Evolutionary conservation across 2,888 invertebrate genomes (phyloP).

Genomic region (Bursaphelenchus okinawaensis): DNA sequence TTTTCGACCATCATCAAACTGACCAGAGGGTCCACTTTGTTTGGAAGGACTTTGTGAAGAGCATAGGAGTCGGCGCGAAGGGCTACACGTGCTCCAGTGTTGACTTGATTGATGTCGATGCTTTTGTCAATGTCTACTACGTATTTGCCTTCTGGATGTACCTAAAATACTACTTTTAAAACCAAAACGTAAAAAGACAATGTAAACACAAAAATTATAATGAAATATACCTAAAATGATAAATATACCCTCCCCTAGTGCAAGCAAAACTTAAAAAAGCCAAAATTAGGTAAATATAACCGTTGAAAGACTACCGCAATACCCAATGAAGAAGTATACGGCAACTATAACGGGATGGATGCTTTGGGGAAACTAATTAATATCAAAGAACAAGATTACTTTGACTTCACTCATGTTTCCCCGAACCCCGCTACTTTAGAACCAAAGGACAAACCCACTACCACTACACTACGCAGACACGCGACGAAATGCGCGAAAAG

Average conservation of each 20-base stretch:
- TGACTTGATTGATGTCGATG: constrained; percentile 94
- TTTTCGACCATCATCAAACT: constrained; percentile 99
- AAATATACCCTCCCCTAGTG: neutral
- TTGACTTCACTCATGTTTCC: constrained; percentile 1
- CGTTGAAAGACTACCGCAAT: neutral
- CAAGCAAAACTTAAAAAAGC: neutral
- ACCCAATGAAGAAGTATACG: too few species aligned
- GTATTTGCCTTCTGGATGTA: constrained; percentile 98
- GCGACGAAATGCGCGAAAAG: too few species aligned
- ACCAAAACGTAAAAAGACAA: neutral
- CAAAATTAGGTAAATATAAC: neutral
- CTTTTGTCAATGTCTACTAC: constrained; percentile 98
- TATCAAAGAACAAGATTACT: constrained; percentile 7
- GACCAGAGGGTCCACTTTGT: constrained; percentile 95
- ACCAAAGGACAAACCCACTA: neutral
- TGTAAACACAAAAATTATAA: neutral
- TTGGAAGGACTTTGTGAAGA: constrained; percentile 93
- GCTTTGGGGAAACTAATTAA: constrained; percentile 7
- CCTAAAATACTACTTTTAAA: constrained; percentile 60
- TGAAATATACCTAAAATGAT: too few species aligned
- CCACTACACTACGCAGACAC: neutral
- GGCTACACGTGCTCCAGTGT: constrained; percentile 93
- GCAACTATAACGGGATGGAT: constrained; percentile 3
- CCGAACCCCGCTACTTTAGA: neutral
- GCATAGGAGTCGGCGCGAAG: constrained; percentile 96